A percentile compares a stretch with the other conserved stretches of the same genome.
These are phyloP conservation scores for Chloebia gouldiae DNA, from an alignment of 2,113 vertebrate genomes.

Conservation along the genomic window DNA sequence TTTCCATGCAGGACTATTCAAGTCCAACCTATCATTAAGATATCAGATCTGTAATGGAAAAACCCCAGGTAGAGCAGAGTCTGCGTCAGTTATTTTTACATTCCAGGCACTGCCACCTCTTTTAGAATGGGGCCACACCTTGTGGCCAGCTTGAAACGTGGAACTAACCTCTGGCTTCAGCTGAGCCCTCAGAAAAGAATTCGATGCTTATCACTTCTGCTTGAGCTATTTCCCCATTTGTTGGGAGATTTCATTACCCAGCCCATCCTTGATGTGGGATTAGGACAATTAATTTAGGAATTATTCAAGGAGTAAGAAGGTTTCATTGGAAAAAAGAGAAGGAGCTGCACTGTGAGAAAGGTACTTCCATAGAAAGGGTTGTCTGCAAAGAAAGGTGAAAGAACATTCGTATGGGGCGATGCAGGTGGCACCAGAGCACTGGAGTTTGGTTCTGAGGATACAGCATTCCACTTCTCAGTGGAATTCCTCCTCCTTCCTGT, in stretches of 20 bases:
- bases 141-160: neutral
- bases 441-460: neutral
- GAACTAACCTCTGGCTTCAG: neutral
- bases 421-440: neutral
- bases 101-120: conserved; percentile 15
- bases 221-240: neutral
- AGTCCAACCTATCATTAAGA: neutral
- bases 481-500: neutral
- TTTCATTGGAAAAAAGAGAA: neutral
- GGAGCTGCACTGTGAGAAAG: neutral
- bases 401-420: neutral
- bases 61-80: neutral
- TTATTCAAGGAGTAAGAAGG: neutral
- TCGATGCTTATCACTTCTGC: conserved; percentile 1
- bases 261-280: rapidly evolving
- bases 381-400: neutral
- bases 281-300: neutral
- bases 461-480: rapidly evolving
- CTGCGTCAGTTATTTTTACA: neutral
- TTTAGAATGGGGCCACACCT: neutral
- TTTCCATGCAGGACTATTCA: neutral
- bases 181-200: neutral
- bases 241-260: neutral
- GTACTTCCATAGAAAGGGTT: neutral
- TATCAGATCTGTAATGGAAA: conserved; percentile 14